These are phyloP conservation scores for Drosophila micromelanica DNA, from an alignment of 1,140 invertebrate genomes.

Conservation along the genomic window DNA sequence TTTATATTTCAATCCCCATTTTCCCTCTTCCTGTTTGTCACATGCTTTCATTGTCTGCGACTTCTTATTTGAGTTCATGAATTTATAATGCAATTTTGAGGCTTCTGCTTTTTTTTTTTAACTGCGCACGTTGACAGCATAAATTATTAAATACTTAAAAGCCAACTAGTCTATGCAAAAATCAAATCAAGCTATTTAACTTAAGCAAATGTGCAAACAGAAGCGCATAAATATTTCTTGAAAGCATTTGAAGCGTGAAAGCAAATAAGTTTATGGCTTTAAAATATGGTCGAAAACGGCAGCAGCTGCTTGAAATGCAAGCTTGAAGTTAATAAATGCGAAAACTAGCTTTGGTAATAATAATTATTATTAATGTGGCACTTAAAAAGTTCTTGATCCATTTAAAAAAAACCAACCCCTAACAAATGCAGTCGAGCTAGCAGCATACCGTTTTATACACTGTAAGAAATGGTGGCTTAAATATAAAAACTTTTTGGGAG, in stretches of 20 bases:
- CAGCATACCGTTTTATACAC: background rate
- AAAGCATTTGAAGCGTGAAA: background rate
- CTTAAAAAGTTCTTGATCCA: background rate
- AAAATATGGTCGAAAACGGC: background rate
- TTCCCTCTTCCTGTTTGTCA: background rate
- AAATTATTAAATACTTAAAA: conserved; percentile 16
- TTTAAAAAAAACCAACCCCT: background rate
- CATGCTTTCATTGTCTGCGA: background rate
- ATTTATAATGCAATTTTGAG: conserved; percentile 38
- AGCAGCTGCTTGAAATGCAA: background rate
- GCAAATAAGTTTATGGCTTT: background rate
- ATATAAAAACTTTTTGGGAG: too few relatives aligned
- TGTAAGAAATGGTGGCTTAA: too few relatives aligned
- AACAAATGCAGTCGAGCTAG: background rate
- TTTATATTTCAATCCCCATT: background rate
- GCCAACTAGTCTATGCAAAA: background rate
- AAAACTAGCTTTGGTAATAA: background rate
- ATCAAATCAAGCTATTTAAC: background rate
- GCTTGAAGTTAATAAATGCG: background rate
- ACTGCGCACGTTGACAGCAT: background rate
- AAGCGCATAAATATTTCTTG: background rate
- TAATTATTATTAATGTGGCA: background rate
- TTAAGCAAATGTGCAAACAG: background rate
- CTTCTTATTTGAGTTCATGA: conserved; percentile 1
- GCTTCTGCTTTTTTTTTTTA: background rate